These are phyloP conservation scores for Meliscaeva auricollis DNA, from an alignment of 2,888 invertebrate genomes.

Conservation along the genomic window DNA sequence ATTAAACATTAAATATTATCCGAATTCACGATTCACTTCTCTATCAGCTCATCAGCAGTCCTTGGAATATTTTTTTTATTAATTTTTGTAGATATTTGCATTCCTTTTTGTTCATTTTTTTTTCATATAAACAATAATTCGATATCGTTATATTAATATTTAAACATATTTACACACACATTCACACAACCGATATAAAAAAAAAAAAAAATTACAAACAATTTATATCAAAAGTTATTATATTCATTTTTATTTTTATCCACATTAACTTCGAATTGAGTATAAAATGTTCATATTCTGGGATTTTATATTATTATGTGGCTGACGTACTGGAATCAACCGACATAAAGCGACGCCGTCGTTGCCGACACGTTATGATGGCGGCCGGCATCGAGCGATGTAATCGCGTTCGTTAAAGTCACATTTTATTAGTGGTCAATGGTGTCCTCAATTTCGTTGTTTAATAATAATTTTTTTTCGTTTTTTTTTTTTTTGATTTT, in stretches of 20 bases:
- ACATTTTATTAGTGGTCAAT: slow-evolving; percentile 54
- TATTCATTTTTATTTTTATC: slow-evolving; percentile 25
- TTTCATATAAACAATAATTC: neutral
- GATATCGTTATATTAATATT: slow-evolving; percentile 19
- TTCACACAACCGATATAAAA: neutral
- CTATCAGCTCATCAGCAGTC: slow-evolving; percentile 22
- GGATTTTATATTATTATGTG: neutral
- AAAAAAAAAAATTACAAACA: neutral
- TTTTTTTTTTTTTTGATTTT: slow-evolving; percentile 1
- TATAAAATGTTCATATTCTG: neutral
- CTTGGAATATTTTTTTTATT: neutral
- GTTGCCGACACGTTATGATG: neutral
- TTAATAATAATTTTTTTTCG: slow-evolving; percentile 8
- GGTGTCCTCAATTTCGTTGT: slow-evolving; percentile 37
- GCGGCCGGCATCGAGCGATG: slow-evolving; percentile 8
- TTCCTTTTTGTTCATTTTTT: neutral
- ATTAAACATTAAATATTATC: slow-evolving; percentile 26
- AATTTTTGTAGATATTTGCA: neutral
- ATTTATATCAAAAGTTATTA: slow-evolving; percentile 10
- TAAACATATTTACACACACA: neutral
- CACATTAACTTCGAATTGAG: slow-evolving; percentile 1
- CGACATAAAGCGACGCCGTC: neutral
- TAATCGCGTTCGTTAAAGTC: slow-evolving; percentile 46
- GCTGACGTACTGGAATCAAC: neutral
- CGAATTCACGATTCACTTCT: slow-evolving; percentile 36